Base-by-base conservation (phyloP, 2,113 vertebrate species). In the Lepisosteus osseus region DNA sequence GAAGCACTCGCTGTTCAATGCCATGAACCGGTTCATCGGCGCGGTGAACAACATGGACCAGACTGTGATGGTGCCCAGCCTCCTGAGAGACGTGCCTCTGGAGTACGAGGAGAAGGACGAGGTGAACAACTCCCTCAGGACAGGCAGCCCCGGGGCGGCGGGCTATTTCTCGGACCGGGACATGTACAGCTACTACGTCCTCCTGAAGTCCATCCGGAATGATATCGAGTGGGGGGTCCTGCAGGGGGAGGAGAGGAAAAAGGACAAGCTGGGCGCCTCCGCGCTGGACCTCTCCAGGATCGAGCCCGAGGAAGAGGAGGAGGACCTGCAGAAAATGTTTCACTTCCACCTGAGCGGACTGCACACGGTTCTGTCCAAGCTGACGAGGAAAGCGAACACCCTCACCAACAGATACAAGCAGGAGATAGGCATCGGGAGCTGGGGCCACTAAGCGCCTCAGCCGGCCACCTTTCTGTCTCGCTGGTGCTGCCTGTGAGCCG, bases 11-110 rank as follows among this genome's bases (percentile, higher is more conserved):
- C 91, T 97, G 61, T 95, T 96, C 82, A 95, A 93, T 69, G 91
- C 95, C 81, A 97, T 96, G 95, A 95, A 90, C 84, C 93, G 95
- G 75, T 97, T 98, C 84, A 95, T 97, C 41, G 94, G 94, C 11
- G 96, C 96, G 0, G 95, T 98, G 68, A 96, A 94, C 81, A 95
- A 97, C 88, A 98, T 98, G 96, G 96, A 98, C 88, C 95, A 96
- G 87, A 98, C 95, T 0, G 94, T 98, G 75, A 96, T 98, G 96
- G 94, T 98, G 76, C 96, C 96, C 47, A 98, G 94, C 78, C 86
- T 98, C 81, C 90, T 98, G 78, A 91, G 95, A 70, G 96, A 98
- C 67, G 92, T 99, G 79, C 96, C 96, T n/a, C 84, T 95, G 77
- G 89, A 90, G 44, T 87, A 92, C 73, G 86, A 88, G 7, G 90